Percentiles rank a stretch among this genome's conserved stretches.
Conservation (phyloP, 1,140 invertebrate genomes). For the Brachionus sp. region DNA sequence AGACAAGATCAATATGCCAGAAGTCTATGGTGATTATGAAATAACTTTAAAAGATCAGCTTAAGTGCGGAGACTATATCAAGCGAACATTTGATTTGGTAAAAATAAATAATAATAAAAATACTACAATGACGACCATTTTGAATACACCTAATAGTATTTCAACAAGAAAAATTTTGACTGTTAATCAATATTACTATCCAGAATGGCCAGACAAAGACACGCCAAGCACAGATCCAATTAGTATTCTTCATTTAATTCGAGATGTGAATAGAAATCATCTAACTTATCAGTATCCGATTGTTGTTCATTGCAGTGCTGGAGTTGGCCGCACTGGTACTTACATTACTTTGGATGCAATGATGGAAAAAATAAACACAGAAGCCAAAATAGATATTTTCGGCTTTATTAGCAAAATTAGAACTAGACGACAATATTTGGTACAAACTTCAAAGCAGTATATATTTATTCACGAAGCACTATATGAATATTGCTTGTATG, state of each 20-base stretch:
- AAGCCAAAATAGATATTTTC: conserved; percentile 97
- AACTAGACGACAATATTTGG: conserved; percentile 95
- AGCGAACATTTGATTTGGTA: conserved; percentile 26
- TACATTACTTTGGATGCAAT: conserved; percentile 97
- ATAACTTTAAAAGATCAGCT: conserved; percentile 24
- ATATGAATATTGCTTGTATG: conserved; percentile 43
- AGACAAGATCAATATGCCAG: conserved; percentile 62
- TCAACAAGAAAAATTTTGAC: conserved; percentile 65
- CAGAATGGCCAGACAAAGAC: conserved; percentile 88
- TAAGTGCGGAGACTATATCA: conserved; percentile 33
- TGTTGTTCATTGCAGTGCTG: conserved; percentile 77
- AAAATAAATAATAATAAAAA: conserved; percentile 12
- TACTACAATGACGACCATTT: background rate
- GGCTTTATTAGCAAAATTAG: conserved; percentile 94
- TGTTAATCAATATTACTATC: conserved; percentile 87
- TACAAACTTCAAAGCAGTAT: conserved; percentile 77
- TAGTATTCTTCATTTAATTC: conserved; percentile 36
- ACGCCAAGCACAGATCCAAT: conserved; percentile 29
- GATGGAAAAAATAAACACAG: conserved; percentile 94
- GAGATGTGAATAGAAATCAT: conserved; percentile 32
- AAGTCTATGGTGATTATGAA: conserved; percentile 12
- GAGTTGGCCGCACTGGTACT: conserved; percentile 83
- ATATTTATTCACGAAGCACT: conserved; percentile 37
- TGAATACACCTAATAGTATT: background rate
- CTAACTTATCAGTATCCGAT: conserved; percentile 73